Conservation (phyloP, 2,797 vertebrate genomes). For the Sebastolobus altivelis region DNA sequence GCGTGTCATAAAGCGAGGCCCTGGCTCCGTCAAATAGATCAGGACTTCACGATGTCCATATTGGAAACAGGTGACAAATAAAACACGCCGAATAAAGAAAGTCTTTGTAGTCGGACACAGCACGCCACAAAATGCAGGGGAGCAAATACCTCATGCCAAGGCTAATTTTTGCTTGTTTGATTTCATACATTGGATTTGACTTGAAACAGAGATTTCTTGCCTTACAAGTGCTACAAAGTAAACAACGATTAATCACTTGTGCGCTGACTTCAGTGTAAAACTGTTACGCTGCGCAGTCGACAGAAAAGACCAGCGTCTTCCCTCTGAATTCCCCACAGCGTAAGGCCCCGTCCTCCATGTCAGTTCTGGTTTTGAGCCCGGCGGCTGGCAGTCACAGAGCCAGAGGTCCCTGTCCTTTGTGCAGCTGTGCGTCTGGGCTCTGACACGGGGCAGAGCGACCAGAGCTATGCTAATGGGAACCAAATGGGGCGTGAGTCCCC, state of each 20-base stretch:
- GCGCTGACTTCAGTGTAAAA: conserved; percentile 45
- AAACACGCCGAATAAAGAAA: conserved; percentile 74
- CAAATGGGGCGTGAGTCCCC: conserved; percentile 85
- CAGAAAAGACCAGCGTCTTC: conserved; percentile 29
- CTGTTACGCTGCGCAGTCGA: background rate
- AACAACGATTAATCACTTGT: conserved; percentile 72
- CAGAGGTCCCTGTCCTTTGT: conserved; percentile 83
- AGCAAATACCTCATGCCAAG: conserved; percentile 69
- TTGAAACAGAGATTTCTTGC: conserved; percentile 64
- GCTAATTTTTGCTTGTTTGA: conserved; percentile 80
- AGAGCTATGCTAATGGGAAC: conserved; percentile 85
- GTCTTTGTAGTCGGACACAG: conserved; percentile 79
- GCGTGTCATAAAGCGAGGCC: conserved; percentile 77
- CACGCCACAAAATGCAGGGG: conserved; percentile 74
- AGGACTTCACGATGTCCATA: conserved; percentile 81
- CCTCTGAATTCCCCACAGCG: conserved; percentile 61
- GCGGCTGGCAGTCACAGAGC: conserved; percentile 73
- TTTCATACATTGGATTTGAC: conserved; percentile 68
- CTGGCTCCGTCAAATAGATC: conserved; percentile 72
- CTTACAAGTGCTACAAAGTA: conserved; percentile 66
- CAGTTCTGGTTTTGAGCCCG: conserved; percentile 74
- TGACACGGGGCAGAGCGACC: conserved; percentile 83
- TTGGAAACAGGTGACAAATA: conserved; percentile 88
- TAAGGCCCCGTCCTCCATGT: conserved; percentile 62
- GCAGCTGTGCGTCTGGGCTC: conserved; percentile 84